phyloP scores from a whole-genome alignment of 2,113 vertebrate species.

The Neolamprologus variostigma region DNA sequence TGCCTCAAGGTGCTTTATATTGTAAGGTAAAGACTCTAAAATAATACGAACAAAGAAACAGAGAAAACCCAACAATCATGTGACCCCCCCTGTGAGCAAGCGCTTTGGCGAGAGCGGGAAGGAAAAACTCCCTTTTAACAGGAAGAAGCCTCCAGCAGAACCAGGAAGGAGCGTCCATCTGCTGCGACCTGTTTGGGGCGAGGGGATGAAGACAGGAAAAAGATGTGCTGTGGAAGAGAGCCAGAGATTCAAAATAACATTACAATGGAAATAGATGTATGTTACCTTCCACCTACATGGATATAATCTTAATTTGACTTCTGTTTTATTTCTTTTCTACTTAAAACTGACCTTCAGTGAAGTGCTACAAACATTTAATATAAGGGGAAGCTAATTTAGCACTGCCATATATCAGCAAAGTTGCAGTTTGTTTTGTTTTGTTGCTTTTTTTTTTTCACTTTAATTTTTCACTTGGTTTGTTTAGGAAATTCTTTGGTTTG shows the following conservation, averaged over 20 bases:
- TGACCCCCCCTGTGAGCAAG: background rate
- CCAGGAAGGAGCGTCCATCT: background rate
- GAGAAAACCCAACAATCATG: background rate
- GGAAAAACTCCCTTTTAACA: background rate
- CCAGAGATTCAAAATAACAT: background rate
- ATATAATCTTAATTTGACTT: background rate
- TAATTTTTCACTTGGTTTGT: background rate
- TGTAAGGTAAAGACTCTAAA: background rate
- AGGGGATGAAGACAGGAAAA: background rate
- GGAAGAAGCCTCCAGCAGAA: background rate
- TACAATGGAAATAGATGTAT: background rate
- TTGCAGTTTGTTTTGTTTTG: background rate
- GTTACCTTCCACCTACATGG: background rate
- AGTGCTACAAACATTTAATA: background rate
- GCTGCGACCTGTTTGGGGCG: background rate
- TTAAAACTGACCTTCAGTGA: background rate
- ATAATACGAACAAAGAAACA: background rate
- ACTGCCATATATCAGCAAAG: background rate
- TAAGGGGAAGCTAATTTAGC: background rate
- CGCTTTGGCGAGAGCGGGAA: background rate
- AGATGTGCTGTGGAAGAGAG: background rate
- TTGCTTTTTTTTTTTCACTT: background rate
- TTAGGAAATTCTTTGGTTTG: background rate
- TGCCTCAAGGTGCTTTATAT: background rate
- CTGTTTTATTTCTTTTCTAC: background rate